phyloP scores from a whole-genome alignment of 2,797 vertebrate species.

The Acipenser transmontanus region DNA sequence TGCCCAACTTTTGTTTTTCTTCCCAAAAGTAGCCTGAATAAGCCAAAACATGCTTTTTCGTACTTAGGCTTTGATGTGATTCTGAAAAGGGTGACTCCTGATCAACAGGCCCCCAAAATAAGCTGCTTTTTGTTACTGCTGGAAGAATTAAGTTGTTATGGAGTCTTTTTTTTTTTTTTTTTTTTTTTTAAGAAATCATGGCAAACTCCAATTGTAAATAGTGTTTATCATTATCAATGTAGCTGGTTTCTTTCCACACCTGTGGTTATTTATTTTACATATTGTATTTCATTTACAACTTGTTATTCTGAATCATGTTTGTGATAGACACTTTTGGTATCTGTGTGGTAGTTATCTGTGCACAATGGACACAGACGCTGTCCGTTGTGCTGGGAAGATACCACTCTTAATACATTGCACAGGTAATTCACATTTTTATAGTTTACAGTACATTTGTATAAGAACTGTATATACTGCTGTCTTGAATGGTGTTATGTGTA shows the following conservation, averaged over 20 bases:
- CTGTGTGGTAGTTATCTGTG: constrained; percentile 3
- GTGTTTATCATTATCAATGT: background rate
- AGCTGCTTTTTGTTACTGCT: no score
- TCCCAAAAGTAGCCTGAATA: constrained; percentile 31
- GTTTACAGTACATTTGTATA: constrained; percentile 28
- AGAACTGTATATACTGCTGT: constrained; percentile 37
- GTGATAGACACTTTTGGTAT: background rate
- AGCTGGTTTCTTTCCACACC: background rate
- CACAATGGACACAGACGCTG: background rate
- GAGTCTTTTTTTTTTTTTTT: background rate
- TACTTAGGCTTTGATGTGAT: no score
- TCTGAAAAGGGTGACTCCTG: no score
- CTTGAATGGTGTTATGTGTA: constrained; percentile 58
- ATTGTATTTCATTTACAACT: constrained; percentile 30
- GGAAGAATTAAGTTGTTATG: background rate
- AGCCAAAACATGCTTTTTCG: constrained; percentile 3
- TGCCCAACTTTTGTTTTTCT: constrained; percentile 12
- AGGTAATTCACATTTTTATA: constrained; percentile 18
- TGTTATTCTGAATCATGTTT: background rate
- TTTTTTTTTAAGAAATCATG: constrained; percentile 14
- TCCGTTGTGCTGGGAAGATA: background rate
- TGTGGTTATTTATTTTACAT: background rate
- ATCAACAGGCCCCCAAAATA: no score
- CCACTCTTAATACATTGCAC: constrained; percentile 1
- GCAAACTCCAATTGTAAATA: constrained; percentile 2